Percentiles rank a stretch among this genome's conserved stretches.
These are phyloP conservation scores for Thaumatotibia leucotreta DNA, from an alignment of 1,140 invertebrate species.

Conservation along the genomic window DNA sequence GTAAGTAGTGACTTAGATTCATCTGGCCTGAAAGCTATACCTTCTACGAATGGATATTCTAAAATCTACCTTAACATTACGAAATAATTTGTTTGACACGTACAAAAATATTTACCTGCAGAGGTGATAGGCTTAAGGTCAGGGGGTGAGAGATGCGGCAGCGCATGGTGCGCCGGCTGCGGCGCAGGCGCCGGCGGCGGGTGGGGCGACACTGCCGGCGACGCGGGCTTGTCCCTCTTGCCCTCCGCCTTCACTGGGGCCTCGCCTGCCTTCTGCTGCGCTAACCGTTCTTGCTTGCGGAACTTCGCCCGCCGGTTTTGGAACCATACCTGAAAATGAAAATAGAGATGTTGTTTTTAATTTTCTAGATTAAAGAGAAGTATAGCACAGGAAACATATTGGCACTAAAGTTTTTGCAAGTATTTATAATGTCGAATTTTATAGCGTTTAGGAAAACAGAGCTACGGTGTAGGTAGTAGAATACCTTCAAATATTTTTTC, in stretches of 20 bases:
- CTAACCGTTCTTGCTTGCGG: conserved; percentile 92
- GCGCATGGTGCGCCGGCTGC: conserved; percentile 63
- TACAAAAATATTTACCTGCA: conserved; percentile 50
- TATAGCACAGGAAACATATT: too few relatives aligned
- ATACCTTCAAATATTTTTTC: too few relatives aligned
- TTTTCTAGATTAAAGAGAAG: too few relatives aligned
- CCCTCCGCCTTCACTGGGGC: conserved; percentile 62
- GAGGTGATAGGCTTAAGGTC: conserved; percentile 73
- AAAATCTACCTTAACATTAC: too few relatives aligned
- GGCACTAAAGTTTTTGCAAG: too few relatives aligned
- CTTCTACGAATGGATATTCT: too few relatives aligned
- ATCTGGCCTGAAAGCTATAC: too few relatives aligned
- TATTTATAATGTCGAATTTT: too few relatives aligned
- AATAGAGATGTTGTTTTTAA: not conserved
- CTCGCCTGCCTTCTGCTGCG: conserved; percentile 84
- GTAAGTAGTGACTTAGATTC: too few relatives aligned
- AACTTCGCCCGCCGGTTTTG: conserved; percentile 95
- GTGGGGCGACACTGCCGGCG: conserved; percentile 55
- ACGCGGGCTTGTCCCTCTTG: conserved; percentile 57
- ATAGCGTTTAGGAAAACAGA: too few relatives aligned
- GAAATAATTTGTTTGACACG: not conserved
- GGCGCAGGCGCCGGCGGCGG: conserved; percentile 48
- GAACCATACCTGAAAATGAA: conserved; percentile 91
- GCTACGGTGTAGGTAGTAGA: too few relatives aligned
- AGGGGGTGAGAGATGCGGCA: conserved; percentile 69